These are phyloP conservation scores for Chaetoderma sp. DNA, from an alignment of 2,888 invertebrate genomes.

Conservation along the genomic window DNA sequence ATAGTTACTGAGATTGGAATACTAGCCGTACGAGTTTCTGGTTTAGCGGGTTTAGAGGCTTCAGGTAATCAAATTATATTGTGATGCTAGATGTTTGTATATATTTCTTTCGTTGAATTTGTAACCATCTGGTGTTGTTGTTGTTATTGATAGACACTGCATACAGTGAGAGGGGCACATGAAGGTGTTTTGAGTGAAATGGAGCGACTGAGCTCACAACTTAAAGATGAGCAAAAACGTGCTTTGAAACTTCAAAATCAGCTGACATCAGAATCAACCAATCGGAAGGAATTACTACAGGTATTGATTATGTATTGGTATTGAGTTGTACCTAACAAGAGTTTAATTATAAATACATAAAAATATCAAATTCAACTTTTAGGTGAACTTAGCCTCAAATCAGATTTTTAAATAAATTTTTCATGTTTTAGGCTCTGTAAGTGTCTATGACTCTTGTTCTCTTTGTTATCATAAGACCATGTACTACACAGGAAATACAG, in stretches of 20 bases:
- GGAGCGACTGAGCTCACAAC: constrained; percentile 63
- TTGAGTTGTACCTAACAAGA: too few species aligned
- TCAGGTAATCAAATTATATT: too few species aligned
- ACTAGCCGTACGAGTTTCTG: too few species aligned
- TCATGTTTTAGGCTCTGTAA: neutral
- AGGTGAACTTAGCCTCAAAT: too few species aligned
- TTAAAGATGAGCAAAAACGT: constrained; percentile 67
- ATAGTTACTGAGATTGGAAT: too few species aligned
- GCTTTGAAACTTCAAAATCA: constrained; percentile 63
- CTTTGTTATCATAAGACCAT: neutral
- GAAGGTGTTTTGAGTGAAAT: constrained; percentile 67
- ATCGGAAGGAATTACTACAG: constrained; percentile 56
- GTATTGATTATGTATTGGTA: constrained; percentile 33
- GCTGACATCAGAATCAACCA: constrained; percentile 55
- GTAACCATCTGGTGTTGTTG: neutral
- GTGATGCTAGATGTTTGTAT: too few species aligned
- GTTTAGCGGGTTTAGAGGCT: too few species aligned
- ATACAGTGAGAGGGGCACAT: constrained; percentile 62
- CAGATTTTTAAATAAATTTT: neutral
- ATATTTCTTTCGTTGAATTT: constrained; percentile 1
- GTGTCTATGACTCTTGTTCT: neutral
- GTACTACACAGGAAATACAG: neutral
- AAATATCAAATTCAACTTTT: too few species aligned
- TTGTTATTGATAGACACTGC: constrained; percentile 58
- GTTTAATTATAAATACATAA: too few species aligned